These are phyloP conservation scores for Ricordea florida DNA, from an alignment of 92 coral and sea anemone genomes.

Conservation along the genomic window DNA sequence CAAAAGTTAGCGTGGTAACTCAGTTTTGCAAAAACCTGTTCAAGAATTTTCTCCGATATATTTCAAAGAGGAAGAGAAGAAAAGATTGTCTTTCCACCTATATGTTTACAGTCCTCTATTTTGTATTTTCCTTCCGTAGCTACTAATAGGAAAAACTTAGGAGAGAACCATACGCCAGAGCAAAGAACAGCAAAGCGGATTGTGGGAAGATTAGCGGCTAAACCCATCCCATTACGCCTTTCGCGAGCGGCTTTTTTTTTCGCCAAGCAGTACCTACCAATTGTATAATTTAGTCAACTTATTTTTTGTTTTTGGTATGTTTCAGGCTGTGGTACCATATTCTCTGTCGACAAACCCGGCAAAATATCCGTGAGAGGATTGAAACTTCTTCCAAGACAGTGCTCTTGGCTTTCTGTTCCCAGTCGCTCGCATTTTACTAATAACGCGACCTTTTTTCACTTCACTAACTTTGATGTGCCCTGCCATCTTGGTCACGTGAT, in stretches of 20 bases:
- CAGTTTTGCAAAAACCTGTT: too few relatives aligned
- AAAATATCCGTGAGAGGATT: slow-evolving; percentile 60
- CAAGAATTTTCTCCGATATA: too few relatives aligned
- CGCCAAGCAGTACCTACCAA: not conserved
- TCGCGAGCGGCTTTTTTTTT: not conserved
- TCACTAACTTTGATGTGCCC: slow-evolving; percentile 75
- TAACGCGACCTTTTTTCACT: slow-evolving; percentile 49
- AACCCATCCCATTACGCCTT: too few relatives aligned
- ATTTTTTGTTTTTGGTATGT: not conserved
- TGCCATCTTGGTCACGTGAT: slow-evolving; percentile 65
- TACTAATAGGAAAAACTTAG: too few relatives aligned
- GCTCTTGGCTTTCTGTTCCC: slow-evolving; percentile 76
- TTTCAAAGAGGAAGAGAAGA: too few relatives aligned
- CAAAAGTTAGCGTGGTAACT: too few relatives aligned
- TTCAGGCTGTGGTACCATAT: slow-evolving; percentile 64
- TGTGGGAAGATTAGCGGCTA: too few relatives aligned
- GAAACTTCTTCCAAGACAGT: slow-evolving; percentile 15
- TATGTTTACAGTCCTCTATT: too few relatives aligned
- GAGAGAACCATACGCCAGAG: too few relatives aligned
- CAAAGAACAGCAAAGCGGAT: too few relatives aligned
- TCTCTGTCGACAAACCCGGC: slow-evolving; percentile 55
- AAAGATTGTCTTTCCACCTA: too few relatives aligned
- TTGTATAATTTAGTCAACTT: not conserved
- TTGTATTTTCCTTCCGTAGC: too few relatives aligned
- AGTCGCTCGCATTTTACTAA: slow-evolving; percentile 39